Percentiles rank a stretch among this genome's conserved stretches.
These are phyloP conservation scores for Cliona cf. orientalis DNA, from an alignment of 37 sponge, comb jelly and placozoan species.

Conservation along the genomic window DNA sequence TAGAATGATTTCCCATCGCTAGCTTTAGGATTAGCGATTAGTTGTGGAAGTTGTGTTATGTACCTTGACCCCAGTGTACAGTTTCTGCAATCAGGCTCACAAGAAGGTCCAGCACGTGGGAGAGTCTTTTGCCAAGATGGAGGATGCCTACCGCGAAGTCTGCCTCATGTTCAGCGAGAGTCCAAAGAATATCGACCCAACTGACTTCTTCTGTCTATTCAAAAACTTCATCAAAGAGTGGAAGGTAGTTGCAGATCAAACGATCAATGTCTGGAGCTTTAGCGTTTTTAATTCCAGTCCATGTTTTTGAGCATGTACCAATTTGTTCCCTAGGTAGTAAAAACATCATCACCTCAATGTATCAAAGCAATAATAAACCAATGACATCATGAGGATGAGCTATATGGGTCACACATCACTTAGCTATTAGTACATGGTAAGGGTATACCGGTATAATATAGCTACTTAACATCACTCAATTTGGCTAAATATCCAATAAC, in stretches of 20 bases:
- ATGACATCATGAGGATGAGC: too few species aligned
- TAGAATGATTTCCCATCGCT: too few species aligned
- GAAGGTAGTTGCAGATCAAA: slow-evolving; percentile 53
- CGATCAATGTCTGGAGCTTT: background rate
- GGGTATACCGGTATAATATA: too few species aligned
- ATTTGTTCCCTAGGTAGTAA: background rate
- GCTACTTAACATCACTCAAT: too few species aligned
- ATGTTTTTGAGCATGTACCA: background rate
- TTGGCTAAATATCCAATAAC: too few species aligned
- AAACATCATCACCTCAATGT: too few species aligned
- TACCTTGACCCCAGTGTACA: slow-evolving; percentile 59
- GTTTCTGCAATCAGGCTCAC: slow-evolving; percentile 68
- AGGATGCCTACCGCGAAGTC: slow-evolving; percentile 80
- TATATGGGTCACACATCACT: too few species aligned
- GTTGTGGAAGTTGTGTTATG: background rate
- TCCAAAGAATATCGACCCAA: slow-evolving; percentile 69
- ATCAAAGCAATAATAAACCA: too few species aligned
- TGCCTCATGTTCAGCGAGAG: slow-evolving; percentile 84
- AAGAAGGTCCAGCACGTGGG: slow-evolving; percentile 60
- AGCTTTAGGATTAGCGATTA: too few species aligned
- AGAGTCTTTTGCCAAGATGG: slow-evolving; percentile 74
- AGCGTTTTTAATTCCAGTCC: background rate
- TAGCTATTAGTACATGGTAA: too few species aligned
- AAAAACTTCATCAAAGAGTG: slow-evolving; percentile 60
- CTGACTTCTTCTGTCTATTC: slow-evolving; percentile 78